These are phyloP conservation scores for Ramphastos sulfuratus DNA, from an alignment of 2,113 vertebrate genomes.

Conservation along the genomic window DNA sequence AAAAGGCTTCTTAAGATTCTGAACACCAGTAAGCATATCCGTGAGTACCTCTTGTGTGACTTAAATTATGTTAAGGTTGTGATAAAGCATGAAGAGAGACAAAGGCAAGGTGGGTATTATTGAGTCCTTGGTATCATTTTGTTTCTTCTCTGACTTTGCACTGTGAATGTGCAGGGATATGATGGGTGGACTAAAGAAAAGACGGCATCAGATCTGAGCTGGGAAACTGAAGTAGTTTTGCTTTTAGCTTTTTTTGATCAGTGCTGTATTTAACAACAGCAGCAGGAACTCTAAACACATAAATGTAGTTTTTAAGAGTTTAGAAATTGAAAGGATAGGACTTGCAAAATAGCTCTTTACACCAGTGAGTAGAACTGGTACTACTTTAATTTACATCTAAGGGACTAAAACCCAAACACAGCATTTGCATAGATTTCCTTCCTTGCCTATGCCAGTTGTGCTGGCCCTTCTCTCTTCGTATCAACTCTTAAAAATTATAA, in stretches of 20 bases:
- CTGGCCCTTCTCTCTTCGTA: neutral
- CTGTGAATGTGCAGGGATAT: neutral
- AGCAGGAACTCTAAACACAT: neutral
- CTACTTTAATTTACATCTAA: neutral
- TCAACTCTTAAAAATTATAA: rapidly evolving
- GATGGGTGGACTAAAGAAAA: constrained; percentile 14
- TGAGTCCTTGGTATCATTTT: neutral
- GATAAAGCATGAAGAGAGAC: neutral
- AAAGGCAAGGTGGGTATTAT: neutral
- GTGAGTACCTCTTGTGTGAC: neutral
- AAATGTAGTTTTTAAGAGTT: neutral
- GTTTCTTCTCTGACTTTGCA: constrained; percentile 9
- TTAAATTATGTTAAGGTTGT: neutral
- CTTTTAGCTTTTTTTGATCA: neutral
- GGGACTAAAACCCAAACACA: neutral
- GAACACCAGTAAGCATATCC: neutral
- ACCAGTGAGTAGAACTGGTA: neutral
- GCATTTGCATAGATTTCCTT: neutral
- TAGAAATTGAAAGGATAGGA: neutral
- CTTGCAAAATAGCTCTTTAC: neutral
- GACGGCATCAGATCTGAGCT: neutral
- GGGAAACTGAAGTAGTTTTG: neutral
- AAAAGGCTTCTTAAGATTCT: constrained; percentile 6
- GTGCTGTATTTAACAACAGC: neutral
- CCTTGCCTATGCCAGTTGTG: rapidly evolving